Conservation (phyloP, 2,113 vertebrate species). For the Dicrurus megarhynchus region DNA sequence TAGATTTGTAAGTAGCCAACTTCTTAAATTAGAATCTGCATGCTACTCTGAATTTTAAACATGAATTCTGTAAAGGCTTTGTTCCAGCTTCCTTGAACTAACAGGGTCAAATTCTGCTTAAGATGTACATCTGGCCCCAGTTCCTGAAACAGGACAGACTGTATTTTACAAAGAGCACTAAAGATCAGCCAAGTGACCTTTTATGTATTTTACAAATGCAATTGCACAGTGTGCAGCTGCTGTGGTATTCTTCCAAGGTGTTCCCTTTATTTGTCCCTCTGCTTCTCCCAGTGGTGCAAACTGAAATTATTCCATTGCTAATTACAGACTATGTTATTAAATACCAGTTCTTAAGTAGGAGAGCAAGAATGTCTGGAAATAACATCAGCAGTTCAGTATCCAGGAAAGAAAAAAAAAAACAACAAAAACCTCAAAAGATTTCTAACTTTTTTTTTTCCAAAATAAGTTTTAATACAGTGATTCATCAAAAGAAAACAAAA, state of each 20-base stretch:
- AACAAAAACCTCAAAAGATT: not conserved
- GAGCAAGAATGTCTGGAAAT: not conserved
- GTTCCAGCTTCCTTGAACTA: not conserved
- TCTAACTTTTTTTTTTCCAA: not conserved
- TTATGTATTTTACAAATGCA: constrained; percentile 11
- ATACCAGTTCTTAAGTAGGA: not conserved
- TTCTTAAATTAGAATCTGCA: not conserved
- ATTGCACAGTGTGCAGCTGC: constrained; percentile 20
- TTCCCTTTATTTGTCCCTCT: constrained; percentile 31
- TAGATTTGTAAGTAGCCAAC: not conserved
- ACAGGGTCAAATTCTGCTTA: not conserved
- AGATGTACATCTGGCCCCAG: not conserved
- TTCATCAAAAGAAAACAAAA: not conserved
- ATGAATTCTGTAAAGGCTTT: not conserved
- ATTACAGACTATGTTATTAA: constrained; percentile 8
- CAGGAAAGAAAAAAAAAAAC: not conserved
- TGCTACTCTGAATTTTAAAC: not conserved
- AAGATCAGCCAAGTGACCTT: constrained; percentile 25
- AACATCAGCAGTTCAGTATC: not conserved
- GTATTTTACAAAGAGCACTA: not conserved
- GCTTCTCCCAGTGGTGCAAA: not conserved
- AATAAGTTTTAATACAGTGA: not conserved
- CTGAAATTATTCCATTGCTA: constrained; percentile 8
- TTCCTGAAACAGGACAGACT: constrained; percentile 15
- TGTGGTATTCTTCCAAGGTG: constrained; percentile 20